These are phyloP conservation scores for Meriones psammophilus DNA, from an alignment of 2,797 vertebrate species.

Conservation along the genomic window DNA sequence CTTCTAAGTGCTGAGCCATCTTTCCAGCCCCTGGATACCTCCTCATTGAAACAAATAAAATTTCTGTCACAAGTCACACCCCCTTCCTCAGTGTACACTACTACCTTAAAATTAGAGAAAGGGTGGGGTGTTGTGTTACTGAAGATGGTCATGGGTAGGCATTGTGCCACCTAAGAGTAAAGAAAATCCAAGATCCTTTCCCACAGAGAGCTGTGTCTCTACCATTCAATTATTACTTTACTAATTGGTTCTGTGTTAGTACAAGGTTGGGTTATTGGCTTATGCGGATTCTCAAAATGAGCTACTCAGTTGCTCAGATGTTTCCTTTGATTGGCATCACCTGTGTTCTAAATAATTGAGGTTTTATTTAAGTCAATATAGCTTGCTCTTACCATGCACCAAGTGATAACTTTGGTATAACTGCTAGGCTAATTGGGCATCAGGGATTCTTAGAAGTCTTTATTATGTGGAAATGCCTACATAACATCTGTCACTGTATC, in stretches of 20 bases:
- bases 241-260: constrained; percentile 83
- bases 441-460: constrained; percentile 89
- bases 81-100: rapidly evolving
- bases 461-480: constrained; percentile 87
- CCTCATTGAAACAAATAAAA: not conserved
- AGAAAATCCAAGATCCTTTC: constrained; percentile 77
- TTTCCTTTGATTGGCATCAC: constrained; percentile 84
- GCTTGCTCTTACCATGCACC: constrained; percentile 84
- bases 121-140: rapidly evolving
- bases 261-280: constrained; percentile 79
- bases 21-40: not conserved
- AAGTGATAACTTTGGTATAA: constrained; percentile 85
- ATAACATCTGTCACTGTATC: constrained; percentile 88
- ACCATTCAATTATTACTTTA: constrained; percentile 78
- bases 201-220: constrained; percentile 63
- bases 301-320: constrained; percentile 71
- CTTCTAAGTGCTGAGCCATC: not conserved
- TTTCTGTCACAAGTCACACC: rapidly evolving
- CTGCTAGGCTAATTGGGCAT: constrained; percentile 89
- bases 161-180: constrained; percentile 55
- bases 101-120: not conserved
- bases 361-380: constrained; percentile 83
- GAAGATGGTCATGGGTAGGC: not conserved
- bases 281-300: constrained; percentile 65
- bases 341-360: constrained; percentile 79